A percentile compares a stretch with the other conserved stretches of the same genome.
Evolutionary conservation across 2,888 invertebrate species (phyloP).

Genomic region (Meteorus colon): DNA sequence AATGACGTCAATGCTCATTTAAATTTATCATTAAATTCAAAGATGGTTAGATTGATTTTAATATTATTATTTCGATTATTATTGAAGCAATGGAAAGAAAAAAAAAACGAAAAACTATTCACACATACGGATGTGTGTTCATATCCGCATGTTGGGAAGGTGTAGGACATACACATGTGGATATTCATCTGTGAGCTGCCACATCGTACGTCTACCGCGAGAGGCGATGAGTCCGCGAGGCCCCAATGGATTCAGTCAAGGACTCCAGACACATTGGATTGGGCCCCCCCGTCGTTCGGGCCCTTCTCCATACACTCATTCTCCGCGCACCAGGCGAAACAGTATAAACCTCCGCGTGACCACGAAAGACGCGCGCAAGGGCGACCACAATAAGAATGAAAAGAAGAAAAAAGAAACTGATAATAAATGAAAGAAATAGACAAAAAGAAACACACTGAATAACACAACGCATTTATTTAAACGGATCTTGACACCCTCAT

Average conservation of each 20-base stretch:
- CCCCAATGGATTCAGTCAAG: conserved; percentile 60
- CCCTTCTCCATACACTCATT: conserved; percentile 10
- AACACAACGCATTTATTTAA: not conserved
- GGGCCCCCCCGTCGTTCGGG: conserved; percentile 56
- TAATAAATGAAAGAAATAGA: not conserved
- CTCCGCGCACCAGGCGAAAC: conserved; percentile 2
- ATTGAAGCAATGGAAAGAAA: too few relatives aligned
- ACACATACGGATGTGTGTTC: not conserved
- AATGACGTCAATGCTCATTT: too few relatives aligned
- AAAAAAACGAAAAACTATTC: too few relatives aligned
- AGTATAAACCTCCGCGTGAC: not conserved
- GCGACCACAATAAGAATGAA: too few relatives aligned
- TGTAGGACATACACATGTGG: conserved; percentile 22
- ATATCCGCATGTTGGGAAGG: not conserved
- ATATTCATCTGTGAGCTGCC: conserved; percentile 12
- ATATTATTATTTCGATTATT: too few relatives aligned
- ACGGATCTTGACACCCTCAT: not conserved
- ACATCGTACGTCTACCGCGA: not conserved
- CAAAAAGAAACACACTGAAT: not conserved
- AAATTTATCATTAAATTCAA: too few relatives aligned
- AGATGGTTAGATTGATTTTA: too few relatives aligned
- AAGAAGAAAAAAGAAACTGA: not conserved
- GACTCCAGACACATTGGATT: conserved; percentile 62
- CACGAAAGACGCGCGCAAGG: conserved; percentile 31
- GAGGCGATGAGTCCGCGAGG: conserved; percentile 50